These are phyloP conservation scores for Tamias sibiricus DNA, from an alignment of 2,113 vertebrate genomes.

Conservation along the genomic window DNA sequence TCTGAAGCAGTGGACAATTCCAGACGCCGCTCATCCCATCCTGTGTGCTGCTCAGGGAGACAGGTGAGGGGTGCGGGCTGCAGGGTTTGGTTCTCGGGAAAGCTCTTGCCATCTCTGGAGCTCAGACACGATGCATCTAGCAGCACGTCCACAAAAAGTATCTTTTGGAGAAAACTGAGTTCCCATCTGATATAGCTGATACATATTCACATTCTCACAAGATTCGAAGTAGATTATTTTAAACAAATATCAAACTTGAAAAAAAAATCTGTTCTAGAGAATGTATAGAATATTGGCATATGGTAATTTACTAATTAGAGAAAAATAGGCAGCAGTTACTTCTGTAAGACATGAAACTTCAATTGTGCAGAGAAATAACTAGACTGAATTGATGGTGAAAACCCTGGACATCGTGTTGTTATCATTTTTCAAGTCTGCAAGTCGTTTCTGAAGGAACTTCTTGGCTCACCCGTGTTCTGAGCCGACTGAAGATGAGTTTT, in stretches of 20 bases:
- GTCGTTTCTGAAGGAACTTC: background rate
- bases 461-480: background rate
- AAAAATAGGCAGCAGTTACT: conserved; percentile 13
- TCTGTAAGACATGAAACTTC: conserved; percentile 1
- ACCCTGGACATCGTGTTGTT: background rate
- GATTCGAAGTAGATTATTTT: conserved; percentile 54
- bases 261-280: conserved; percentile 63
- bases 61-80: conserved; percentile 43
- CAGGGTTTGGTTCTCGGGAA: background rate
- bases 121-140: background rate
- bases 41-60: conserved; percentile 73
- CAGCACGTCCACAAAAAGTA: background rate
- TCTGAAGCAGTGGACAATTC: conserved; percentile 74
- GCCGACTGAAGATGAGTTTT: background rate
- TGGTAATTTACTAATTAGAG: conserved; percentile 61
- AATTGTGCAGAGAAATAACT: background rate
- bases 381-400: background rate
- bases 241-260: conserved; percentile 60
- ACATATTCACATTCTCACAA: conserved; percentile 50
- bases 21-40: conserved; percentile 61
- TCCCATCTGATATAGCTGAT: background rate
- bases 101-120: background rate
- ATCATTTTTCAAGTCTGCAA: background rate
- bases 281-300: conserved; percentile 58
- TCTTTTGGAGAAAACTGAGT: conserved; percentile 1